Conservation (phyloP, 2,888 invertebrate genomes). For the Pammene fasciana region DNA sequence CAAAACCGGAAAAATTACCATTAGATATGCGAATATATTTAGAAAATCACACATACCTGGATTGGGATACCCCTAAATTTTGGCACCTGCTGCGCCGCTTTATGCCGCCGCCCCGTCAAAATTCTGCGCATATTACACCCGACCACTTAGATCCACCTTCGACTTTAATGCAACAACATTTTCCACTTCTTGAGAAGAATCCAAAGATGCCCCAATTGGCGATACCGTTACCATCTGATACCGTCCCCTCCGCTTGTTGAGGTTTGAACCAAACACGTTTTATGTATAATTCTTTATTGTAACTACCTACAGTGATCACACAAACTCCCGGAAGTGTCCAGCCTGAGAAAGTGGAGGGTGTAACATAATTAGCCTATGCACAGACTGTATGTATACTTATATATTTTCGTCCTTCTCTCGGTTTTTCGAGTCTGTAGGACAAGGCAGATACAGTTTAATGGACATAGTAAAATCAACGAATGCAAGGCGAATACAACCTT, state of each 20-base stretch:
- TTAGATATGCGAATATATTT: conserved; percentile 24
- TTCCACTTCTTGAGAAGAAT: neutral
- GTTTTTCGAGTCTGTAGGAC: too few relatives aligned
- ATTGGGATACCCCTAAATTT: conserved; percentile 16
- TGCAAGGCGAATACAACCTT: too few relatives aligned
- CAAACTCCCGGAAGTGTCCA: too few relatives aligned
- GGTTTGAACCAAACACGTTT: neutral
- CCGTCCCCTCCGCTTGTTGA: neutral
- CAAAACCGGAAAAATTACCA: conserved; percentile 20
- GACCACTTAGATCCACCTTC: conserved; percentile 8
- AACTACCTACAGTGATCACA: too few relatives aligned
- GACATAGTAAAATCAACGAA: too few relatives aligned
- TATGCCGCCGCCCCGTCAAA: conserved; percentile 21
- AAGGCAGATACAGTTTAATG: too few relatives aligned
- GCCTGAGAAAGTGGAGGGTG: too few relatives aligned
- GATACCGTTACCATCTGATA: neutral
- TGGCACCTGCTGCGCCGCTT: conserved; percentile 25
- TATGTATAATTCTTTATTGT: too few relatives aligned
- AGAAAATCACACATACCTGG: conserved; percentile 26
- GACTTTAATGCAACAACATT: neutral
- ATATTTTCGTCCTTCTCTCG: too few relatives aligned
- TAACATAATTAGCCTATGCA: too few relatives aligned
- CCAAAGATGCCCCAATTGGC: neutral
- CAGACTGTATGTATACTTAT: too few relatives aligned
- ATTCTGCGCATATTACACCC: neutral